Conservation (phyloP, 2,888 invertebrate genomes). For the Taphrorychus bicolor region DNA sequence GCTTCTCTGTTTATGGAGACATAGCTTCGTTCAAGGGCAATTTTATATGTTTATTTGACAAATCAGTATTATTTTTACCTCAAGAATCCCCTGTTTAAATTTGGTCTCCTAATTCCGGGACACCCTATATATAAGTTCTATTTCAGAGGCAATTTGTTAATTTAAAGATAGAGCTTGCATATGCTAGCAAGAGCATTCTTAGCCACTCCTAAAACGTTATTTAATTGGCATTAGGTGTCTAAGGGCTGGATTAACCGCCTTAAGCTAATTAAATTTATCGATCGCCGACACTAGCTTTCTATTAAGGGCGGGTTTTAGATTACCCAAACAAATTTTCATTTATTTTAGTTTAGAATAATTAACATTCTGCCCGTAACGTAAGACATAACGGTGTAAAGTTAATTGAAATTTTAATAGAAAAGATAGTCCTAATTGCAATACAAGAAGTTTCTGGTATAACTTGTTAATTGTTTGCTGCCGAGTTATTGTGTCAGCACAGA, state of each 20-base stretch:
- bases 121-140: too few species aligned
- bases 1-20: too few species aligned
- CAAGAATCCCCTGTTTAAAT: too few species aligned
- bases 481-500: constrained; percentile 1
- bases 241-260: constrained; percentile 17
- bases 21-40: too few species aligned
- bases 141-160: too few species aligned
- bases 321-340: constrained; percentile 25
- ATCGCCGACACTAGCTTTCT: constrained; percentile 26
- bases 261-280: constrained; percentile 29
- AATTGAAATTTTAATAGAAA: constrained; percentile 23
- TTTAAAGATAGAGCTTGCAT: too few species aligned
- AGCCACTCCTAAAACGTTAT: constrained; percentile 20
- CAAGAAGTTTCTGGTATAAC: constrained; percentile 9
- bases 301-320: constrained; percentile 20
- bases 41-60: too few species aligned
- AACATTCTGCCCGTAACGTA: constrained; percentile 22
- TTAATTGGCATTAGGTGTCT: constrained; percentile 21
- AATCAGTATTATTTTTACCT: too few species aligned
- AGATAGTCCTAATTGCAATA: constrained; percentile 7
- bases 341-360: constrained; percentile 25
- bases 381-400: constrained; percentile 20
- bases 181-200: too few species aligned
- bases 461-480: constrained; percentile 1
- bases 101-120: too few species aligned